Conservation (phyloP, 2,797 vertebrate genomes). For the Cetoscarus ocellatus region DNA sequence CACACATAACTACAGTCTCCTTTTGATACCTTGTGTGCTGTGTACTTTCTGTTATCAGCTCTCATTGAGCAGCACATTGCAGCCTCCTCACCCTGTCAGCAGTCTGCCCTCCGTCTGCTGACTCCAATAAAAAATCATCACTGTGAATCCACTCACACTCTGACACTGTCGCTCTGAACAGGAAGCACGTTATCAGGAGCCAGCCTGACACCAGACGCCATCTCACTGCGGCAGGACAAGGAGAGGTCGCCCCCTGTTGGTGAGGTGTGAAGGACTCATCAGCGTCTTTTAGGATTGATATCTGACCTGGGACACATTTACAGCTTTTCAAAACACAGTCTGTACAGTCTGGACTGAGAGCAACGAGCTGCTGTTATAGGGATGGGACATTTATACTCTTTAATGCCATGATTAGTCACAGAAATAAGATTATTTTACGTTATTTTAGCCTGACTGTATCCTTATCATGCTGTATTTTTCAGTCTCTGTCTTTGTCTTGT, state of each 20-base stretch:
- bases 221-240: background rate
- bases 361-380: too few relatives aligned
- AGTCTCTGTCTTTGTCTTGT: too few relatives aligned
- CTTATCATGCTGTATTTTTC: too few relatives aligned
- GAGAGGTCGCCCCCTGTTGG: constrained; percentile 3
- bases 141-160: constrained; percentile 22
- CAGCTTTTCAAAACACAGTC: too few relatives aligned
- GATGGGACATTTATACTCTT: too few relatives aligned
- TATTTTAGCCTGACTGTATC: too few relatives aligned
- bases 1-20: too few relatives aligned
- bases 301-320: background rate
- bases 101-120: constrained; percentile 41
- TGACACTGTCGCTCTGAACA: constrained; percentile 3
- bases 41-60: constrained; percentile 44
- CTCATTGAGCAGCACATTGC: constrained; percentile 40
- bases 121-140: constrained; percentile 41
- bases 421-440: too few relatives aligned
- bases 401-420: too few relatives aligned
- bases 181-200: background rate
- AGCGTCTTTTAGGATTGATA: background rate
- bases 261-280: background rate
- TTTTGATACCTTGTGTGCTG: background rate
- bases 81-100: constrained; percentile 46
- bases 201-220: background rate
- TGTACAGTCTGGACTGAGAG: too few relatives aligned